Evolutionary conservation across 2,888 invertebrate genomes (phyloP), one percentile per base, ranked within the genome.

Genomic region (Spilosoma lubricipeda): DNA sequence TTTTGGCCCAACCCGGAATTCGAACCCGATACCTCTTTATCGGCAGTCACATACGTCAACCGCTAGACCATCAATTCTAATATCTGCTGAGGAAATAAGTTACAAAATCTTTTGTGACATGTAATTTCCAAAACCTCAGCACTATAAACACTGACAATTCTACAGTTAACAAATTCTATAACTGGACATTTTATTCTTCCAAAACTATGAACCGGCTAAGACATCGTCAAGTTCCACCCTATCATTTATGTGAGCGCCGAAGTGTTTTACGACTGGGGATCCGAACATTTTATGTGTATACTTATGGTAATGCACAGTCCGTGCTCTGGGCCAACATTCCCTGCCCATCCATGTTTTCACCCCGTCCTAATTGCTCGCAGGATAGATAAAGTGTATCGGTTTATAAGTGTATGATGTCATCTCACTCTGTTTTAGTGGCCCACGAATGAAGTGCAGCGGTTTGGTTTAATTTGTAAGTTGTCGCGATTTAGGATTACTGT

Each of bases 261-360:
- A 80, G 84, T 84, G 80, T 83, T 89, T 89, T 89, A 89, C 85
- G 89, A 87, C 78, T 79, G 81, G 74, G 80, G 81, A 79, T 79
- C 83, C 75, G 78, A 75, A 80, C 84, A 79, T 90, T 91, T 92
- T 92, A 93, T 90, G 87, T 82, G 63, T 70, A 86, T 91, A 91
- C 91, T 92, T 90, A 92, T 89, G 89, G 88, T 91, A 90, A 91
- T 88, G 90, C 77, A 79, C 74, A 73, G 48, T 64, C 70, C 72
- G 72, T 18, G n/a, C 65, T 72, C 45, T 73, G 48, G 27, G 13
- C 65, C 23, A 45, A 23, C 64, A 33, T 45, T 56, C 52, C 42
- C 45, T 27, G 70, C 70, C 67, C 63, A 70, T 68, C 71, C 73
- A 71, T 74, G 72, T 72, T 77, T 72, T 70, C 70, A 77, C 64